Base-by-base conservation (phyloP, 2,797 vertebrate species). In the Cephalopachus bancanus region DNA sequence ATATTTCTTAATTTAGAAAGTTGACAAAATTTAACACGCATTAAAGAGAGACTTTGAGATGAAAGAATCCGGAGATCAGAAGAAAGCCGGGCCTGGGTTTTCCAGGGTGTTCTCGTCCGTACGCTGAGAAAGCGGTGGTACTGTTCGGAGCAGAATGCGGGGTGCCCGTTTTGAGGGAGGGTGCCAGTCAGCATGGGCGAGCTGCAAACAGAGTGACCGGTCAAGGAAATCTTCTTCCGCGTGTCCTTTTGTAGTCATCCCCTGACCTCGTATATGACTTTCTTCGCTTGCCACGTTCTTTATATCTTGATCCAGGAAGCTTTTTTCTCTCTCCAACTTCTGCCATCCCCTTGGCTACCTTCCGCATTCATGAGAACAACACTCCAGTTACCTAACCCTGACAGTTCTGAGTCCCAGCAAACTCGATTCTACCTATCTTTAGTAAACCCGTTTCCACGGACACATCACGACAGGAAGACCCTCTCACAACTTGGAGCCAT, bases 1-100 rank as follows among this genome's bases (percentile, higher is more conserved):
- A 67, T 84, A 89, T 80, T 88, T 86, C 89, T 76, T 74, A 76
- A 57, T 74, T 93, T 86, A 74, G 81, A 55, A 89, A 79, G 30
- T 67, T 74, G 64, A 83, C 75, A 87, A 95, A 92, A 83, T 80
- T 88, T 88, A 74, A 37, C 71, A 44, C 79, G 19, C 90, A 92
- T 80, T 83, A 69, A 89, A 86, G 80, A 60, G n/a, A 60, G 14
- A 62, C 11, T 81, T 78, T 86, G 59, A 94, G 92, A 69, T 89
- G 12, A 87, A 86, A 72, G 4, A 83, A 65, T 26, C 44, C 92
- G 9, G 22, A 0, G 37, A 60, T 88, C 15, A 51, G 71, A 83
- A 67, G 83, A 89, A 93, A 79, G 1, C 64, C 69, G 11, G 5
- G 71, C 30, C 4, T 81, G 74, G n/a, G 1, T 44, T 62, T 64